Evolutionary conservation across 2,113 vertebrate species (phyloP).

Genomic region (Larimichthys polyactis): DNA sequence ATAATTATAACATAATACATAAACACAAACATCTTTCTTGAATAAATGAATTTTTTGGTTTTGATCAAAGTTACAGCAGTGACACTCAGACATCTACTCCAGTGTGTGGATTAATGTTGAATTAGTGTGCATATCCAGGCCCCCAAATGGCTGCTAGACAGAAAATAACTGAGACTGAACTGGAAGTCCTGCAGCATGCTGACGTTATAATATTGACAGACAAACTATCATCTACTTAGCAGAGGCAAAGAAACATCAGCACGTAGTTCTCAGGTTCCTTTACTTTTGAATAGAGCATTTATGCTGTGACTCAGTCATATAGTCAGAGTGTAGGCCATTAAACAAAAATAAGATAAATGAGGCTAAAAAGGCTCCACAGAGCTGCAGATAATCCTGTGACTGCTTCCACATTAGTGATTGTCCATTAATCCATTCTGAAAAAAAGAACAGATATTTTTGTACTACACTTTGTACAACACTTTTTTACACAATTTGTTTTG

Average conservation of each 20-base stretch:
- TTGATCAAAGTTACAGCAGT: slow-evolving; percentile 14
- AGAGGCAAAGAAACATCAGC: not conserved
- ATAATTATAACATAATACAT: not conserved
- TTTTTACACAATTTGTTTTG: too few relatives aligned
- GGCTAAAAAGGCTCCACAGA: not conserved
- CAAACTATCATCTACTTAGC: not conserved
- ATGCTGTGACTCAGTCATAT: not conserved
- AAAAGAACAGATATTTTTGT: too few relatives aligned
- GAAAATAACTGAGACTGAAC: not conserved
- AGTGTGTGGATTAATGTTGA: not conserved
- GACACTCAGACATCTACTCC: not conserved
- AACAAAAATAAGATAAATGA: not conserved
- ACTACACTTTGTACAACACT: too few relatives aligned
- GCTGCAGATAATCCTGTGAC: not conserved
- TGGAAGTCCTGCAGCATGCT: not conserved
- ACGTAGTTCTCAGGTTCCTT: not conserved
- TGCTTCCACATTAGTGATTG: not conserved
- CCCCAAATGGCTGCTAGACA: too few relatives aligned
- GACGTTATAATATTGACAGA: not conserved
- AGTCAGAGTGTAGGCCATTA: not conserved
- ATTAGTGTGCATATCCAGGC: not conserved
- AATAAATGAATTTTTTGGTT: slow-evolving; percentile 2
- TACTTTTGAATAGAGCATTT: not conserved
- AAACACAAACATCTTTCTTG: not conserved
- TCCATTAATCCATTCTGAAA: too few relatives aligned